These are phyloP conservation scores for Piliocolobus tephrosceles DNA, from an alignment of 2,113 vertebrate species.

Conservation along the genomic window DNA sequence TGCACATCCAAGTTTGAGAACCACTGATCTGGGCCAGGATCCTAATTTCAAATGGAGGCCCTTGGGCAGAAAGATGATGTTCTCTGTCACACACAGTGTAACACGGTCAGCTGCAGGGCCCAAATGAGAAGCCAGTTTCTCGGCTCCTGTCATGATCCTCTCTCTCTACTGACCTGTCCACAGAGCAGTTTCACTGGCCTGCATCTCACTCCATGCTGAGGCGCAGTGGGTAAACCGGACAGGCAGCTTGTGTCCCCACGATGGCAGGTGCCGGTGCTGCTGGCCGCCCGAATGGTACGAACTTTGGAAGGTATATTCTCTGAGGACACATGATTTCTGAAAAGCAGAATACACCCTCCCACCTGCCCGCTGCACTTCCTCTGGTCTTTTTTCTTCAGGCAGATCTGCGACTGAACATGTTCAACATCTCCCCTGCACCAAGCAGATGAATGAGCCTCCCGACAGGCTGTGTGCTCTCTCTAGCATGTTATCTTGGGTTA, in stretches of 20 bases:
- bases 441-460: too few relatives aligned
- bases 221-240: neutral
- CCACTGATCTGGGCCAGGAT: neutral
- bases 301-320: neutral
- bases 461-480: neutral
- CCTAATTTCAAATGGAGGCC: neutral
- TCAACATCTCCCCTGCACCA: neutral
- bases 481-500: neutral
- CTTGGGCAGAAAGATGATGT: neutral
- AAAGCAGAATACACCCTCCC: neutral
- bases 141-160: neutral
- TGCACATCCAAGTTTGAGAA: neutral
- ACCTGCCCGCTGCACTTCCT: neutral
- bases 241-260: accelerated
- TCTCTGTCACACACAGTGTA: neutral
- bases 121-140: neutral
- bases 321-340: neutral
- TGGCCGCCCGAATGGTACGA: accelerated
- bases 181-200: accelerated
- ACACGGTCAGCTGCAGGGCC: neutral
- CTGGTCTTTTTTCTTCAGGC: neutral
- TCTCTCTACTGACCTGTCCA: neutral
- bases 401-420: neutral
- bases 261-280: neutral
- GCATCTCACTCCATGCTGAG: neutral